Evolutionary conservation across 2,113 vertebrate species (phyloP), one percentile per base, ranked within the genome.

Genomic region (Lucifuga dentata): DNA sequence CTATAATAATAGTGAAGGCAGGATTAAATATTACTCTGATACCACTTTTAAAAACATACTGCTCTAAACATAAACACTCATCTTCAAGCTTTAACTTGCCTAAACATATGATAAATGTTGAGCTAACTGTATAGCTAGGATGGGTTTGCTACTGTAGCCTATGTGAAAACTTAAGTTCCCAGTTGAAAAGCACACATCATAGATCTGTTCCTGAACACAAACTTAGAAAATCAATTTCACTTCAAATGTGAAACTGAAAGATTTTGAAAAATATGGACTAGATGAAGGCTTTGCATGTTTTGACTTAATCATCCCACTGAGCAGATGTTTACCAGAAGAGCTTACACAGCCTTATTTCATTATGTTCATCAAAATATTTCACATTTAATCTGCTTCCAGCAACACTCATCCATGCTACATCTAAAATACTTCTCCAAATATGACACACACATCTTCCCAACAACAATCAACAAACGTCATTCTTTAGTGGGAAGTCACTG

Each of bases 111-210:
- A 45, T 68, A 62, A 45, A 49, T 61, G 16, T 49, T 12, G 19
- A 64, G 43, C 56, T 68, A 60, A 67, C n/a, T 69, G 19, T 39
- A 45, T 53, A 39, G 20, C 48, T 64, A 65, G 43, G 63, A 49
- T 41, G 46, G 61, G 69, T 52, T 44, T 71, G 76, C 56, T 78
- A 58, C 43, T 70, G 48, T 48, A 66, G 46, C 2, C 57, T 56
- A 69, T 68, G n/a, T 74, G 44, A 55, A 24, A 32, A 59, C 26
- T 67, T 67, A 46, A 70, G 56, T 69, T 76, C 50, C 58, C 56
- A 76, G 36, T 67, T 87, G 55, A 61, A 80, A 78, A 70, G 66
- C 75, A 85, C 86, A 72, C 78, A 83, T 83, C 66, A 35, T n/a
- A n/a, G n/a, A n/a, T 62, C 56, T 83, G 21, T 48, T 68, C 65